Evolutionary conservation across 2,888 invertebrate species (phyloP), one percentile per base, ranked within the genome.

Genomic region (Clusia tigrina): DNA sequence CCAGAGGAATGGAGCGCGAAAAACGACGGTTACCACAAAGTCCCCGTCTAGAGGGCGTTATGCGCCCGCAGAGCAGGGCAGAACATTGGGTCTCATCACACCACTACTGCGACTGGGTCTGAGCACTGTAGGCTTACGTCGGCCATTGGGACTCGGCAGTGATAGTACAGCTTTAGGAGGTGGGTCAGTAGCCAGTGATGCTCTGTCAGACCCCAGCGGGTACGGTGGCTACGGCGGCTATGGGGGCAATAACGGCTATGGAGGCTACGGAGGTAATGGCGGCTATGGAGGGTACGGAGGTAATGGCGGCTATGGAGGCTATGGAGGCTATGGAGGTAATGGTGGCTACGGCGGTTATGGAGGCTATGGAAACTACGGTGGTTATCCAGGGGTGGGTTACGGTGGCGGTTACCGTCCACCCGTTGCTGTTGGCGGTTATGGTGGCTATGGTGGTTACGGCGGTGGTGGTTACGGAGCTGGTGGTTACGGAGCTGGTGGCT

Each of bases 221-320:
- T 54, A 65, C 68, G 72, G 3, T 57, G 69, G 12, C 61, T 32
- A 32, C 77, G 2, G 23, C 67, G 1, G 65, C 66, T 3, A 69
- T 69, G 9, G 80, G 80, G 2, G 61, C n/a, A n/a, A 65, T 54
- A 69, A 70, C 6, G 64, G 60, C 32, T 67, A 37, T 59, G 65
- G n/a, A 38, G 62, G 58, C 54, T 63, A 10, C 52, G 60, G 51
- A 54, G 9, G 2, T 22, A 2, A 12, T 10, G 57, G 54, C n/a
- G 54, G 24, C 17, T 52, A 24, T n/a, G 56, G 58, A 12, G 12
- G 54, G 20, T 52, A 37, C 54, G 51, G 17, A 5, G 58, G 37
- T 20, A 23, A 32, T 54, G 55, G 20, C 52, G 38, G 2, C 9
- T n/a, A n/a, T n/a, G 26, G 1, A 1, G 12, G 10, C 58, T 54